Evolutionary conservation across 1,140 invertebrate species (phyloP).

Genomic region (Medauroidea extradentata): DNA sequence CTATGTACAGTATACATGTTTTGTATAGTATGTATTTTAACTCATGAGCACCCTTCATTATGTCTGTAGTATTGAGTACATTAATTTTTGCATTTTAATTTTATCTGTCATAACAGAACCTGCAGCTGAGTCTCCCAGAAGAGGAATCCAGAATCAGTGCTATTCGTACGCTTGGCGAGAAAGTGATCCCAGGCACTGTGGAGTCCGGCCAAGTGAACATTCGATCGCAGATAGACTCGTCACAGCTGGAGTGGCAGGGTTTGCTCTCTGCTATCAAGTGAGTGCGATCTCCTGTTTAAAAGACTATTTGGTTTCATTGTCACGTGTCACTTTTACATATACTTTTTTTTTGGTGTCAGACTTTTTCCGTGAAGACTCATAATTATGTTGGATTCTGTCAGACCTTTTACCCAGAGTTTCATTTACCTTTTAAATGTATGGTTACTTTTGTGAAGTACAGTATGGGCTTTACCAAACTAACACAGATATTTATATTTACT

Average conservation of each 20-base stretch:
- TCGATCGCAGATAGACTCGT: constrained; percentile 76
- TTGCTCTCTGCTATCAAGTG: constrained; percentile 65
- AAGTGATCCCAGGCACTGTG: constrained; percentile 84
- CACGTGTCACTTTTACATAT: no score
- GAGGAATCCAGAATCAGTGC: constrained; percentile 78
- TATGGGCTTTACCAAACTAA: no score
- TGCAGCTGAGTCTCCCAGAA: constrained; percentile 73
- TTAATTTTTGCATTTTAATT: constrained; percentile 13
- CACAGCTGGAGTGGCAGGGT: constrained; percentile 87
- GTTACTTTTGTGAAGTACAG: no score
- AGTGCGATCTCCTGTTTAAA: no score
- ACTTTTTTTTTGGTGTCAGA: no score
- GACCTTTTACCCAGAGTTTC: no score
- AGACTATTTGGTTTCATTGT: no score
- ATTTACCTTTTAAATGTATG: no score
- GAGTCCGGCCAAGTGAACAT: constrained; percentile 82
- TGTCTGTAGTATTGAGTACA: constrained; percentile 12
- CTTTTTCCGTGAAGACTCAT: no score
- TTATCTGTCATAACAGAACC: constrained; percentile 50
- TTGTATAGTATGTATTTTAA: not conserved
- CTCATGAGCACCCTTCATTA: not conserved
- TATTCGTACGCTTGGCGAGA: constrained; percentile 76
- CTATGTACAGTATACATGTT: not conserved
- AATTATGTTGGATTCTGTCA: no score
- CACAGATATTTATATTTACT: no score